Evolutionary conservation across 2,113 vertebrate genomes (phyloP).

Genomic region (Apodemus sylvaticus): DNA sequence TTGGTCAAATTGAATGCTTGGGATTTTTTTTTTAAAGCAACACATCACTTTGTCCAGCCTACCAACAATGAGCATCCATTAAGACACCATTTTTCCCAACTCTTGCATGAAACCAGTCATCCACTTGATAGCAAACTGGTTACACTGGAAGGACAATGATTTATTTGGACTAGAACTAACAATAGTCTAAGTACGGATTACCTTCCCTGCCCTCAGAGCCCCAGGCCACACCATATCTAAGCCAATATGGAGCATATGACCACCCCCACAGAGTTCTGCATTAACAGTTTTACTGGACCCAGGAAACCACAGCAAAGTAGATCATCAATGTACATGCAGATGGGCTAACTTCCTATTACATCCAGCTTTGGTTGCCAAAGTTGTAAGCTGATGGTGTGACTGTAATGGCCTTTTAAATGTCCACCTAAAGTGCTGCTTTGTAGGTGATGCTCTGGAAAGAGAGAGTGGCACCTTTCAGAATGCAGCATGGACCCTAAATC

Average conservation of each 20-base stretch:
- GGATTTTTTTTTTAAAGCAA: no score
- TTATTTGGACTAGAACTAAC: neutral
- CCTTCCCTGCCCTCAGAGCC: neutral
- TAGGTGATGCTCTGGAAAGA: neutral
- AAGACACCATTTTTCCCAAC: neutral
- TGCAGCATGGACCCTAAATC: neutral
- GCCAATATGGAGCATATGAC: neutral
- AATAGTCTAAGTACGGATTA: neutral
- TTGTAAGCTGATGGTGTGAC: neutral
- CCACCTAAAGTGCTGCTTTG: neutral
- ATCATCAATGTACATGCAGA: neutral
- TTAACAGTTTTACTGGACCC: neutral
- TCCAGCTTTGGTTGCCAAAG: neutral
- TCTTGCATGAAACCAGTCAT: conserved; percentile 25
- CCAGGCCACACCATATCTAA: neutral
- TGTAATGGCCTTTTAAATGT: neutral
- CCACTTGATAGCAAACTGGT: neutral
- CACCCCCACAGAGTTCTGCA: neutral
- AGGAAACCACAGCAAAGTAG: neutral
- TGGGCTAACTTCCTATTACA: neutral
- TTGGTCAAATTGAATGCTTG: no score
- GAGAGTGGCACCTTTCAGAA: neutral
- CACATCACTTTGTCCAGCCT: neutral
- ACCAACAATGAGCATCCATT: neutral
- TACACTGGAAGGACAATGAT: neutral